Conservation (phyloP, 2,113 vertebrate genomes). For the Anarrhichthys ocellatus region DNA sequence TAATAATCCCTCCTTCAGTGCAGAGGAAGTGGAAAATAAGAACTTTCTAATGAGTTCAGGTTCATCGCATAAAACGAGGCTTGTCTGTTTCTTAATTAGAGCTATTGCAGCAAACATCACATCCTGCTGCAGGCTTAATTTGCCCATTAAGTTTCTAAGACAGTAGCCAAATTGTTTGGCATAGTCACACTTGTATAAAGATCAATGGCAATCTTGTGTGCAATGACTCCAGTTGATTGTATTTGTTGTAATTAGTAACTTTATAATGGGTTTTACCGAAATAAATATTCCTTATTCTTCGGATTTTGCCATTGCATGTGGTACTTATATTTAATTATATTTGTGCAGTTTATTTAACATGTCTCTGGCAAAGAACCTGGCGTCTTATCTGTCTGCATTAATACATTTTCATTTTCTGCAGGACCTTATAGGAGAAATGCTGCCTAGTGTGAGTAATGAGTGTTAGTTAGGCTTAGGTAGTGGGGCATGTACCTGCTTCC, state of each 20-base stretch:
- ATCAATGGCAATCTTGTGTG: conserved; percentile 36
- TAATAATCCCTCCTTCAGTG: neutral
- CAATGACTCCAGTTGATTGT: conserved; percentile 26
- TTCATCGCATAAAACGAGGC: neutral
- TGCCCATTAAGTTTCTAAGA: conserved; percentile 20
- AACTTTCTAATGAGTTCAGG: conserved; percentile 2
- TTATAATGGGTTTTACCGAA: conserved; percentile 11
- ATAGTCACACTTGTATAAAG: conserved; percentile 3
- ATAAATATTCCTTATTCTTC: neutral
- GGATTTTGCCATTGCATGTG: neutral
- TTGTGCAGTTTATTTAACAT: neutral
- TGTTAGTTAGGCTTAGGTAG: neutral
- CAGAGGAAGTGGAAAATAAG: neutral
- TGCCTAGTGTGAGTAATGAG: neutral
- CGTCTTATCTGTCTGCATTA: neutral
- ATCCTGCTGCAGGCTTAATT: conserved; percentile 33
- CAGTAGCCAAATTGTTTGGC: conserved; percentile 28
- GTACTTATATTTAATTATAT: neutral
- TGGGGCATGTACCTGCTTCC: neutral
- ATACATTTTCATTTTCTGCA: neutral
- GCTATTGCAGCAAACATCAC: neutral
- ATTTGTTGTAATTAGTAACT: conserved; percentile 35
- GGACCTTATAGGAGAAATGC: neutral
- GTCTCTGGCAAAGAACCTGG: neutral
- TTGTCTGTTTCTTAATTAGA: conserved; percentile 8